A percentile compares a stretch with the other conserved stretches of the same genome.
These are phyloP conservation scores for Kryptopterus vitreolus DNA, from an alignment of 2,797 vertebrate genomes.

Conservation along the genomic window DNA sequence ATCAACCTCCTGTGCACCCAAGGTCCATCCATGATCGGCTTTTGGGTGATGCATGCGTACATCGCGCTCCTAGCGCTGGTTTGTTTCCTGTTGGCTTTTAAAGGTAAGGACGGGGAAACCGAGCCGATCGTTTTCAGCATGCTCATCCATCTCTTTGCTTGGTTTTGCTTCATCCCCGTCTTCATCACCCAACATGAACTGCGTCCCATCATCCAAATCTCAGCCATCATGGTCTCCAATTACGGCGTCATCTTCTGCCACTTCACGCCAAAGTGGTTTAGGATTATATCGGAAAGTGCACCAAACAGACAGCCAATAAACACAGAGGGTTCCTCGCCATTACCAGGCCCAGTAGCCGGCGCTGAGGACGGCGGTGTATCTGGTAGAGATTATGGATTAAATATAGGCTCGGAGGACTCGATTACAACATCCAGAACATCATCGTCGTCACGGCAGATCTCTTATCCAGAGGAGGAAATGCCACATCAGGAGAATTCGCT, in stretches of 20 bases:
- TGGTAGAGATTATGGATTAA: neutral
- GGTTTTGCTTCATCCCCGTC: slow-evolving; percentile 71
- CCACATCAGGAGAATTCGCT: too few relatives aligned
- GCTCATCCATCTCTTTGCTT: slow-evolving; percentile 73
- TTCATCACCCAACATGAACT: slow-evolving; percentile 58
- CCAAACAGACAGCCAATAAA: neutral
- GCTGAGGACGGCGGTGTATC: neutral
- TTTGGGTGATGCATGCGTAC: slow-evolving; percentile 67
- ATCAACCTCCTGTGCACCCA: slow-evolving; percentile 54
- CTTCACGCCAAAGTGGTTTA: slow-evolving; percentile 66
- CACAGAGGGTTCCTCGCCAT: neutral
- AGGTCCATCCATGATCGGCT: slow-evolving; percentile 57
- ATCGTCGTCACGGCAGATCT: too few relatives aligned
- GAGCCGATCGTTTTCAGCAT: slow-evolving; percentile 70
- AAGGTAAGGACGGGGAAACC: slow-evolving; percentile 64
- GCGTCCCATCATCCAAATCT: slow-evolving; percentile 60
- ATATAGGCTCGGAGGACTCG: neutral
- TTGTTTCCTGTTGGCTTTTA: slow-evolving; percentile 70
- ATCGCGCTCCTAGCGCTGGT: slow-evolving; percentile 65
- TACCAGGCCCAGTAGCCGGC: neutral
- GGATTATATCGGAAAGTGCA: slow-evolving; percentile 48
- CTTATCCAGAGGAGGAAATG: neutral
- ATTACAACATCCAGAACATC: neutral
- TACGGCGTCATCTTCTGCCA: slow-evolving; percentile 72
- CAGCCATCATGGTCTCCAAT: slow-evolving; percentile 70